phyloP scores from a whole-genome alignment of 2,888 invertebrate species.

The Ctena decussata region DNA sequence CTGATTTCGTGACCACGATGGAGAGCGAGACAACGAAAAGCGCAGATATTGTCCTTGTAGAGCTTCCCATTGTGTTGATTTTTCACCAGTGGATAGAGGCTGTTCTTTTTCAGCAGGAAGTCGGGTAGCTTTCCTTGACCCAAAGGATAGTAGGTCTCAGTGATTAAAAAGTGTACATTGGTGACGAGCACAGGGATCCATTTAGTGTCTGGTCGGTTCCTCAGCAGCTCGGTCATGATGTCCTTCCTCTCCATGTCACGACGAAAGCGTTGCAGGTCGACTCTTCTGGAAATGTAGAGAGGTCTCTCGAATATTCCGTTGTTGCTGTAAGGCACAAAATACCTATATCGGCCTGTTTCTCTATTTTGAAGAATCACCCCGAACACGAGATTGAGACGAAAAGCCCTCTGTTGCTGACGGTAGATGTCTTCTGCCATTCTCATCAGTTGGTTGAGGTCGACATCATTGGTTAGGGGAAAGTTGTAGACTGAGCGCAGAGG shows the following conservation, averaged over 20 bases:
- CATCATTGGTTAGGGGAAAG: slow-evolving; percentile 29
- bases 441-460: slow-evolving; percentile 16
- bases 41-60: slow-evolving; percentile 44
- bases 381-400: slow-evolving; percentile 41
- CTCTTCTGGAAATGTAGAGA: slow-evolving; percentile 2
- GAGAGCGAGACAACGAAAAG: slow-evolving; percentile 48
- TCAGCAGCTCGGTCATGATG: slow-evolving; percentile 5
- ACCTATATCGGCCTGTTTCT: slow-evolving; percentile 30
- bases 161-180: slow-evolving; percentile 42
- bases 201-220: slow-evolving; percentile 51
- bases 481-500: slow-evolving; percentile 31
- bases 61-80: no score
- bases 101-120: no score
- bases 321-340: slow-evolving; percentile 34
- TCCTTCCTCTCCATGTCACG: not conserved
- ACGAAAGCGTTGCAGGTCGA: not conserved
- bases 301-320: slow-evolving; percentile 4
- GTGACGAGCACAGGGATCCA: slow-evolving; percentile 62
- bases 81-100: slow-evolving; percentile 37
- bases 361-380: no score
- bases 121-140: no score
- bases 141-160: slow-evolving; percentile 33
- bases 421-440: slow-evolving; percentile 21
- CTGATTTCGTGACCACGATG: slow-evolving; percentile 34
- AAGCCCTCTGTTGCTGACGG: slow-evolving; percentile 10